A percentile compares a stretch with the other conserved stretches of the same genome.
Evolutionary conservation across 2,888 invertebrate genomes (phyloP).

Genomic region (Liodrosophila aerea): DNA sequence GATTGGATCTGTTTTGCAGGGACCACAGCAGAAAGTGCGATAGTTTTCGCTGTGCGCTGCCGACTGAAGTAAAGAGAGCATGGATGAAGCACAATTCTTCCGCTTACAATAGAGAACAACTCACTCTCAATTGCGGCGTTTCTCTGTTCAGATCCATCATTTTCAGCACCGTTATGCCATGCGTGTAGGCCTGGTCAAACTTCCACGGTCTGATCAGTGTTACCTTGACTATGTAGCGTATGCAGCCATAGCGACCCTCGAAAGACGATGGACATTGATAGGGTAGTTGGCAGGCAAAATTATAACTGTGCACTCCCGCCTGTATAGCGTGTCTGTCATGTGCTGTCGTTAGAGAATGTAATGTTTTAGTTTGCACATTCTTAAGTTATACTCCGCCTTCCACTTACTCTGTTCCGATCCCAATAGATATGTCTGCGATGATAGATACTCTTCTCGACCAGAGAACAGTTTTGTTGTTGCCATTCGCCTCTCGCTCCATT

Average conservation of each 20-base stretch:
- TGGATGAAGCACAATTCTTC: background rate
- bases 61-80: constrained; percentile 52
- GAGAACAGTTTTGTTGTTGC: constrained; percentile 54
- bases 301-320: constrained; percentile 83
- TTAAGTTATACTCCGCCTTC: background rate
- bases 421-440: constrained; percentile 82
- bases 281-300: constrained; percentile 83
- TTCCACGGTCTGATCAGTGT: constrained; percentile 92
- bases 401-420: constrained; percentile 83
- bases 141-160: constrained; percentile 90
- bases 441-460: constrained; percentile 82
- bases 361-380: background rate
- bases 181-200: constrained; percentile 89
- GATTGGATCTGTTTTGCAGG: constrained; percentile 78
- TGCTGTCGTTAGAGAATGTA: constrained; percentile 21
- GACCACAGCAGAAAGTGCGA: constrained; percentile 78
- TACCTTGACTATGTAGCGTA: constrained; percentile 90
- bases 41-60: constrained; percentile 74
- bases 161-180: constrained; percentile 90
- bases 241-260: constrained; percentile 87
- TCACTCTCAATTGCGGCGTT: constrained; percentile 62
- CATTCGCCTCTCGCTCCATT: constrained; percentile 69
- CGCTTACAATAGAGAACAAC: no score
- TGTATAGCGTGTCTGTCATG: constrained; percentile 53
- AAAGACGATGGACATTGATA: constrained; percentile 89